These are phyloP conservation scores for Noctilio leporinus DNA, from an alignment of 2,113 vertebrate species.

Conservation along the genomic window DNA sequence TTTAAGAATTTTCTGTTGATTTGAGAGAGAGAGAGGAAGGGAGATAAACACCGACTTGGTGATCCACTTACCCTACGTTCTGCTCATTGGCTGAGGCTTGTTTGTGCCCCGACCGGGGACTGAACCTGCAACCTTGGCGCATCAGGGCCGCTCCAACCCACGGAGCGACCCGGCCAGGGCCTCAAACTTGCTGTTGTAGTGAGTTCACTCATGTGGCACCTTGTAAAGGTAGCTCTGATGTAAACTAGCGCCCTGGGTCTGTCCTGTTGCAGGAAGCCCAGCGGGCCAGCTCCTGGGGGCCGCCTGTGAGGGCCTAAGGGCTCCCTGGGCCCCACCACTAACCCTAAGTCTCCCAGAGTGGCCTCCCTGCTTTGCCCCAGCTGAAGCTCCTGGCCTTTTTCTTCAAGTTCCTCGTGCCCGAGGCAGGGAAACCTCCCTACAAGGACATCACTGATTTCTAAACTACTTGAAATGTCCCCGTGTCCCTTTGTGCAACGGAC, in stretches of 20 bases:
- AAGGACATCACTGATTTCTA: neutral
- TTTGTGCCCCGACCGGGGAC: no score
- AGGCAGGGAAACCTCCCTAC: neutral
- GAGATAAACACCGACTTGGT: no score
- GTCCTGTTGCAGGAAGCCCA: accelerated
- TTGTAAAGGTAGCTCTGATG: neutral
- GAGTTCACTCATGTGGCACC: no score
- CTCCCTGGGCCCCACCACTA: accelerated
- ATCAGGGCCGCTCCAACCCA: no score
- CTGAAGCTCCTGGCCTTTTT: accelerated
- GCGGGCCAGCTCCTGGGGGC: no score
- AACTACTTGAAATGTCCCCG: accelerated
- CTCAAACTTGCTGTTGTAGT: neutral
- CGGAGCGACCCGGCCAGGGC: no score
- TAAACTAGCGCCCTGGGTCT: neutral
- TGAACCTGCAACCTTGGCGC: no score
- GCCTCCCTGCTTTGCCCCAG: accelerated
- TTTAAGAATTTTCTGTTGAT: no score
- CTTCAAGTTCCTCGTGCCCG: neutral
- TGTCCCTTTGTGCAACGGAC: accelerated
- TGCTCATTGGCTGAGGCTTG: no score
- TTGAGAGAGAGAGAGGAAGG: no score
- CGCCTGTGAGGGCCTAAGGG: accelerated
- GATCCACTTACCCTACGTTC: no score
- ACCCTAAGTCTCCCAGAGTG: accelerated